phyloP scores from a whole-genome alignment of 2,797 vertebrate species.

The Oophaga sylvatica region DNA sequence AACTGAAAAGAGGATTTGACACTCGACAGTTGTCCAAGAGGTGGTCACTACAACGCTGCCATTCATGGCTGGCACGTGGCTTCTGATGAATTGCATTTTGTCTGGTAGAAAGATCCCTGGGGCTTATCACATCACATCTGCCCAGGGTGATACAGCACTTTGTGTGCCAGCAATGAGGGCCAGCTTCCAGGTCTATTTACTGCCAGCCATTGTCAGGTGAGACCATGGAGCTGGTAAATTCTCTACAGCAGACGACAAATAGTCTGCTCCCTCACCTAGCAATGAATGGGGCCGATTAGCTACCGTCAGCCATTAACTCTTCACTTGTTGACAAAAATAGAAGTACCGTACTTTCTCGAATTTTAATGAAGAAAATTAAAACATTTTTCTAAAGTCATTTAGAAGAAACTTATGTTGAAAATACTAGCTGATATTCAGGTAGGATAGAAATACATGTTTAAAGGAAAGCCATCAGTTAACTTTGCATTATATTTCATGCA shows the following conservation, averaged over 20 bases:
- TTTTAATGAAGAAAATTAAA: too few relatives aligned
- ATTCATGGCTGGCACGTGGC: slow-evolving; percentile 49
- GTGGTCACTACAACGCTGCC: slow-evolving; percentile 27
- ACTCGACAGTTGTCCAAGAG: slow-evolving; percentile 19
- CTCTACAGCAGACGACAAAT: slow-evolving; percentile 14
- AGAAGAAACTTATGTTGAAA: too few relatives aligned
- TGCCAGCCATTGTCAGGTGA: slow-evolving; percentile 8
- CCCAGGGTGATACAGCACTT: slow-evolving; percentile 44
- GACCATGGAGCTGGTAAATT: not conserved
- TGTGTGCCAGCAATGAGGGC: slow-evolving; percentile 47
- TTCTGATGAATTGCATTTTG: slow-evolving; percentile 45
- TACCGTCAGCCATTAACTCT: not conserved
- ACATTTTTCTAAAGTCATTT: too few relatives aligned
- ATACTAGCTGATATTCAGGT: too few relatives aligned
- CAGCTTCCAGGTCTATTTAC: slow-evolving; percentile 35
- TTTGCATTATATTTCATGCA: too few relatives aligned
- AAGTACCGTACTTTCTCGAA: too few relatives aligned
- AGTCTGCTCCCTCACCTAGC: not conserved
- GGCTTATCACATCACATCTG: slow-evolving; percentile 56
- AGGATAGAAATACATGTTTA: too few relatives aligned
- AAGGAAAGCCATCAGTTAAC: too few relatives aligned
- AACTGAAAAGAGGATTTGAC: slow-evolving; percentile 18
- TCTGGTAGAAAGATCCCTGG: slow-evolving; percentile 37
- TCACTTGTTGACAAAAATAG: not conserved
- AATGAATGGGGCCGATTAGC: not conserved